Evolutionary conservation across 1,140 invertebrate genomes (phyloP), one percentile per base, ranked within the genome.

Genomic region (Lucilia cuprina): DNA sequence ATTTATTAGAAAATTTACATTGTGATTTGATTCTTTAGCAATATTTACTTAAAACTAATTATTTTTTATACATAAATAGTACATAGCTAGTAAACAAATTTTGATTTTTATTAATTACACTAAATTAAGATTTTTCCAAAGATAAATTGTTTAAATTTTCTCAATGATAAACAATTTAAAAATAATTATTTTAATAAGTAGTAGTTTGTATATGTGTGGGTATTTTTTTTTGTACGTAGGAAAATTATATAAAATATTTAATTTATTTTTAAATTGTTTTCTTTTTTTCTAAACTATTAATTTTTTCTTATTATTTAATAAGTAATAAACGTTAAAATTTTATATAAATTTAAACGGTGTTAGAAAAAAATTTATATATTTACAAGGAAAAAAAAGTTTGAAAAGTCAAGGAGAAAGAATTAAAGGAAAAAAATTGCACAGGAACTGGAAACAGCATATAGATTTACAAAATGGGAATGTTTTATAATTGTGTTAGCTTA

Each of bases 261-360:
- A 30, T 74, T 19, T 65, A 17, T 34, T 70, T 49, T 41, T 82
- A 25, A 30, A 30, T 30, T 30, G 19, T 49, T 65, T 83, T 65
- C 13, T 70, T 49, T 65, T 83, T 65, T 25, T 70, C 50, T 83
- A 65, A 65, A 83, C 10, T 83, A 83, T n/a, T 55, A 83, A 65
- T 7, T 34, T 9, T 41, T 70, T 83, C 60, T 83, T 14, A 17
- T 70, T 35, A 4, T 83, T 65, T 83, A 83, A 35, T 70, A 78
- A 77, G 83, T 84, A 84, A 84, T 84, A 84, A 84, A 84, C 83
- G 74, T 84, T 84, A 84, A 83, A 83, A 30, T 30, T 74, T n/a
- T 83, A 55, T n/a, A 13, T 12, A 55, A 41, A 41, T 41, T 41
- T 41, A 8, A 10, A 7, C 41, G 7, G 41, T 30, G 25, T 30